Evolutionary conservation across 1,140 invertebrate genomes (phyloP).

Genomic region (Zaprionus africanus): DNA sequence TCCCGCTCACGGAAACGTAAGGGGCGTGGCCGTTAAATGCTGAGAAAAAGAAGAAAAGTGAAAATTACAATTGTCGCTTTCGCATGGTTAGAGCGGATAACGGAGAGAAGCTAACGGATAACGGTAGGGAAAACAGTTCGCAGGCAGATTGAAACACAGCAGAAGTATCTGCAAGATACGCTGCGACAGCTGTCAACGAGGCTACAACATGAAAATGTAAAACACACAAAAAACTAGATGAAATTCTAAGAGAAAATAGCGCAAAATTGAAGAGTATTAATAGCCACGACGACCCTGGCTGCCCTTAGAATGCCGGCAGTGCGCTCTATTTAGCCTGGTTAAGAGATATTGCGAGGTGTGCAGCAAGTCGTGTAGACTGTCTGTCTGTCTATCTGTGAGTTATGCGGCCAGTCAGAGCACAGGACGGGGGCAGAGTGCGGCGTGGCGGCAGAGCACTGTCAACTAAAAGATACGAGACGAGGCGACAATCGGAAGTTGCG

Average conservation of each 20-base stretch:
- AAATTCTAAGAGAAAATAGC: conserved; percentile 17
- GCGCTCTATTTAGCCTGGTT: conserved; percentile 57
- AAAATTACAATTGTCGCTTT: conserved; percentile 55
- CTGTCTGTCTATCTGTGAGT: conserved; percentile 59
- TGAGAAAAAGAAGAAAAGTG: conserved; percentile 60
- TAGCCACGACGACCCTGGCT: conserved; percentile 71
- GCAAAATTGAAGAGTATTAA: conserved; percentile 65
- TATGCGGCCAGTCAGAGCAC: conserved; percentile 56
- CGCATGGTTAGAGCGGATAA: conserved; percentile 7
- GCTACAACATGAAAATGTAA: conserved; percentile 52
- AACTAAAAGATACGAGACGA: conserved; percentile 34
- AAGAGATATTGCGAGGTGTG: conserved; percentile 36
- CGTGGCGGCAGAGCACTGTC: conserved; percentile 16
- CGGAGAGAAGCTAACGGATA: conserved; percentile 1
- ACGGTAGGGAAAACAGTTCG: conserved; percentile 44
- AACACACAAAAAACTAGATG: conserved; percentile 28
- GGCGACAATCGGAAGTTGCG: conserved; percentile 34
- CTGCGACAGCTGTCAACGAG: conserved; percentile 68
- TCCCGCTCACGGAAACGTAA: conserved; percentile 11
- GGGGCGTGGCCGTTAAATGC: conserved; percentile 64
- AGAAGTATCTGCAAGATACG: conserved; percentile 31
- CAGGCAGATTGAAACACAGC: conserved; percentile 20
- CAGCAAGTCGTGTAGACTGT: conserved; percentile 20
- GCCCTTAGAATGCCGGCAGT: conserved; percentile 74
- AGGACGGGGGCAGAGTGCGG: neutral